Percentiles rank a stretch among this genome's conserved stretches.
Evolutionary conservation across 2,888 invertebrate species (phyloP).

Genomic region (Resseliella maxima): DNA sequence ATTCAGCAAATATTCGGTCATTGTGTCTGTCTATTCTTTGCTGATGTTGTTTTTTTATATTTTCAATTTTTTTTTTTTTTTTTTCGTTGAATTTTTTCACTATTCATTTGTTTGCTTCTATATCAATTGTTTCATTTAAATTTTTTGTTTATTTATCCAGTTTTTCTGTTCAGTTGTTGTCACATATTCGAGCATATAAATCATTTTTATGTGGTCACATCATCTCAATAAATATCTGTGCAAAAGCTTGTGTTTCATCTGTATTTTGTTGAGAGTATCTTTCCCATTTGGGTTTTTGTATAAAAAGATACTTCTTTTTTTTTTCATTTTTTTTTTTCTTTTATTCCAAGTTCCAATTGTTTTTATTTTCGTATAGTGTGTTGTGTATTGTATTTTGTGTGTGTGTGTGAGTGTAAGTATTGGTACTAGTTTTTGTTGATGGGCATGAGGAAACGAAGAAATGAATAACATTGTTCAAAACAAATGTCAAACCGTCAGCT

Average conservation of each 20-base stretch:
- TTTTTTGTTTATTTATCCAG: neutral
- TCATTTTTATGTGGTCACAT: slow-evolving; percentile 45
- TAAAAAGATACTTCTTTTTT: too few relatives aligned
- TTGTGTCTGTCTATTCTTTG: neutral
- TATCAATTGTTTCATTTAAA: neutral
- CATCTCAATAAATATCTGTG: slow-evolving; percentile 11
- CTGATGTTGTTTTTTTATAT: too few relatives aligned
- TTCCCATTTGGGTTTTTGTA: neutral
- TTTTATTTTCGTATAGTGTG: neutral
- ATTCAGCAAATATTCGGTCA: neutral
- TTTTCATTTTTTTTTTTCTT: too few relatives aligned
- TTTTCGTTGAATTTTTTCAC: too few relatives aligned
- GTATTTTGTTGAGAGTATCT: neutral
- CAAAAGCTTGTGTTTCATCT: neutral
- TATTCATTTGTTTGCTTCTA: too few relatives aligned
- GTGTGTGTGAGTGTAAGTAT: slow-evolving; percentile 9
- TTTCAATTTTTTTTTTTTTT: too few relatives aligned
- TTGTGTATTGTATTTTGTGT: slow-evolving; percentile 11
- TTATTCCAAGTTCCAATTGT: too few relatives aligned
- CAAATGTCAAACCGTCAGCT: neutral
- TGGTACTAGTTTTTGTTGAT: neutral
- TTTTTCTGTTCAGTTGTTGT: neutral
- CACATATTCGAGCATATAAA: neutral
- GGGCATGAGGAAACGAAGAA: neutral
- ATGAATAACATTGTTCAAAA: neutral